A percentile compares a stretch with the other conserved stretches of the same genome.
phyloP scores from a whole-genome alignment of 2,113 vertebrate genomes.

The Enhydra lutris region DNA sequence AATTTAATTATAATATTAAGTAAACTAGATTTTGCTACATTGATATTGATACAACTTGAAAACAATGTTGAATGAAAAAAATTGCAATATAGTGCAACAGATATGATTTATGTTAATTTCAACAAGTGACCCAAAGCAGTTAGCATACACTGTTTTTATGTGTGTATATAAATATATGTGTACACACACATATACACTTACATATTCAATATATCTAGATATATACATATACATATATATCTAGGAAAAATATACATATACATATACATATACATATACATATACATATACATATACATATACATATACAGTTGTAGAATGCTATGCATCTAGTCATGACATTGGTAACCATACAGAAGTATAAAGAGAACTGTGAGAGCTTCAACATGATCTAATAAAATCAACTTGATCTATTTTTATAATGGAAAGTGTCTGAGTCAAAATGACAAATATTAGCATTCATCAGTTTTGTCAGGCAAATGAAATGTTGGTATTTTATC shows the following conservation, averaged over 20 bases:
- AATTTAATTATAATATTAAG: background rate
- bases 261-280: background rate
- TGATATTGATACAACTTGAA: background rate
- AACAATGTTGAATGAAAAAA: background rate
- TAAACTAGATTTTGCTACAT: background rate
- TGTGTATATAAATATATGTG: background rate
- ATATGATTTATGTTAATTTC: background rate
- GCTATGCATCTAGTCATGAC: background rate
- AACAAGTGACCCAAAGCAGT: background rate
- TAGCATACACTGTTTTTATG: background rate
- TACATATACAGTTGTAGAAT: constrained; percentile 3
- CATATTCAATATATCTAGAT: background rate
- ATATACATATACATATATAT: background rate
- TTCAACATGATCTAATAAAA: background rate
- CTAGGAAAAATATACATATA: background rate
- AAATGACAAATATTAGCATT: background rate
- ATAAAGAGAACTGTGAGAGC: background rate
- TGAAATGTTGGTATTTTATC: background rate
- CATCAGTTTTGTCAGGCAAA: background rate
- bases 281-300: background rate
- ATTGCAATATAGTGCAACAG: background rate
- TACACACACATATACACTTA: background rate
- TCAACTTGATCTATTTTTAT: background rate
- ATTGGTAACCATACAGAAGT: background rate
- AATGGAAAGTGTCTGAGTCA: background rate